phyloP scores from a whole-genome alignment of 2,797 vertebrate genomes.

The Parauchenoglanis punctatus region DNA sequence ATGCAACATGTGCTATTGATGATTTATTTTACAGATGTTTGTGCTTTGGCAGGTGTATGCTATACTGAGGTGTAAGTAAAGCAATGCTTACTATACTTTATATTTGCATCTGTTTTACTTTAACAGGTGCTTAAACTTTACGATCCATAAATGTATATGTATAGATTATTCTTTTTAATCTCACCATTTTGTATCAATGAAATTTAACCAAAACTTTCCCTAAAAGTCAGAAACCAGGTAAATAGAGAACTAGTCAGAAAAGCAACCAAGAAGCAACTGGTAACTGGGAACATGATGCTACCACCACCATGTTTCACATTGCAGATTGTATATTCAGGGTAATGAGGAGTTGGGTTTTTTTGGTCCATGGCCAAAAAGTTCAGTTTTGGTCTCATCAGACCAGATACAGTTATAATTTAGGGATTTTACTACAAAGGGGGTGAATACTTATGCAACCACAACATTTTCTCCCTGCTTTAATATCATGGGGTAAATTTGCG shows the following conservation, averaged over 20 bases:
- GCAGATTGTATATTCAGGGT: not conserved
- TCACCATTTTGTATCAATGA: not conserved
- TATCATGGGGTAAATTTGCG: not conserved
- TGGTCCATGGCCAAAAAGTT: not conserved
- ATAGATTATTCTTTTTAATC: not conserved
- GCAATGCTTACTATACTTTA: not conserved
- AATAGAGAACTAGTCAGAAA: not conserved
- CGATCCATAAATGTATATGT: not conserved
- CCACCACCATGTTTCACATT: conserved; percentile 3
- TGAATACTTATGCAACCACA: not conserved
- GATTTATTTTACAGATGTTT: not conserved
- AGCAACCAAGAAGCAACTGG: not conserved
- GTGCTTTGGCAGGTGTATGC: conserved; percentile 13
- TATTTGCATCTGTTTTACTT: not conserved
- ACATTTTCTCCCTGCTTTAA: not conserved
- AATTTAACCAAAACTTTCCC: not conserved
- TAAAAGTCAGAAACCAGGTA: not conserved
- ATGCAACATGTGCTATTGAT: conserved; percentile 13
- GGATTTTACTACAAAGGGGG: not conserved
- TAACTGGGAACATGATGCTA: not conserved
- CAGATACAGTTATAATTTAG: not conserved
- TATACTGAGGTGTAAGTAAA: not conserved
- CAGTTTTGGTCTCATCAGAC: not conserved
- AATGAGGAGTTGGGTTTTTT: not conserved
- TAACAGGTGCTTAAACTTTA: not conserved